These are phyloP conservation scores for Bos indicus DNA, from an alignment of 2,113 vertebrate species.

Conservation along the genomic window DNA sequence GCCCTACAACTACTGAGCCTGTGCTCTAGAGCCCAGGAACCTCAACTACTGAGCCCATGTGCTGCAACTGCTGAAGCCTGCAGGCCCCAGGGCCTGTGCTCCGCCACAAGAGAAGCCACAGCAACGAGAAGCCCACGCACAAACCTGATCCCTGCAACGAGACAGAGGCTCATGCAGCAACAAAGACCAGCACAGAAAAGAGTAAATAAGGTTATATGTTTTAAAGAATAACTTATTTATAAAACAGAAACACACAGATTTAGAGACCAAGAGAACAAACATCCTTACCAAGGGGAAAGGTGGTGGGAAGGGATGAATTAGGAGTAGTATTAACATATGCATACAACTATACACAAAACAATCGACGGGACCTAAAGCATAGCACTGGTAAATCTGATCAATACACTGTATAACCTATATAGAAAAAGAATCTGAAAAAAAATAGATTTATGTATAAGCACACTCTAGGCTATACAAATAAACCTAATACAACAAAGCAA, in stretches of 20 bases:
- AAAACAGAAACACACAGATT: not conserved
- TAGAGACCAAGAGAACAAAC: not conserved
- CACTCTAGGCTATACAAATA: not conserved
- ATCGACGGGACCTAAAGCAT: not conserved
- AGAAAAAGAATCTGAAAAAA: not conserved
- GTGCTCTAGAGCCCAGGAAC: not conserved
- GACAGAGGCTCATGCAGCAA: not conserved
- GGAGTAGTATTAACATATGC: not conserved
- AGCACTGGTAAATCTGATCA: not conserved
- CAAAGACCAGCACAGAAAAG: not conserved
- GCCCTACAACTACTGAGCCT: not conserved
- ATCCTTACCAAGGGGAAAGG: not conserved
- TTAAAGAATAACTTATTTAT: not conserved
- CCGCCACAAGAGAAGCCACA: not conserved
- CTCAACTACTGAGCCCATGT: not conserved
- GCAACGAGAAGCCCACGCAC: not conserved
- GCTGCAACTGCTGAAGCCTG: not conserved
- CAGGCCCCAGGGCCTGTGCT: not conserved
- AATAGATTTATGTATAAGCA: not conserved
- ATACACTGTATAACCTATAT: not conserved
- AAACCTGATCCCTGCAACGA: not conserved
- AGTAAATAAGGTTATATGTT: not conserved
- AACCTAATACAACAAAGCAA: not conserved
- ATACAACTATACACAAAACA: not conserved
- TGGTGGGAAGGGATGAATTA: not conserved